Base-by-base conservation (phyloP, 2,888 invertebrate species). In the Gymnocheta viridis region DNA sequence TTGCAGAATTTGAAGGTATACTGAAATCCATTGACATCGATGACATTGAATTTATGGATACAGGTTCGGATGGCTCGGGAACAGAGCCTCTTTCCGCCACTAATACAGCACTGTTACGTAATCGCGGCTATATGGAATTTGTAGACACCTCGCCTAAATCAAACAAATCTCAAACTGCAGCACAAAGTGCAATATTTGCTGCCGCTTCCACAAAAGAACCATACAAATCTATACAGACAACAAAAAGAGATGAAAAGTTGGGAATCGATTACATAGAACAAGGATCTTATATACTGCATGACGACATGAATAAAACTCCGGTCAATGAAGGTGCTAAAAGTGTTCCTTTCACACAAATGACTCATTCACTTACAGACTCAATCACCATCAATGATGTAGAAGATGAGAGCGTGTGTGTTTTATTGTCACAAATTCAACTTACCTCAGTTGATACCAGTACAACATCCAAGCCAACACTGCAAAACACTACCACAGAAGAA, bases 1-100 rank as follows among this genome's bases (percentile, higher is more conserved):
- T 90, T 7, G 89, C 87, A 2, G 87, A 91, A 41, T 91, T 92
- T 78, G 92, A 91, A 44, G 92, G 92, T 29, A 92, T 92, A 54
- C 85, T 92, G 6, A 91, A 90, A 81, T 89, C 91, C 80, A 89
- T 94, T 81, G 95, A 96, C 67, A 93, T 95, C 58, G 96, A 96
- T 86, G 95, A 96, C 88, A 95, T 97, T 86, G 96, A 96, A 89
- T 97, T 96, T 89, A 97, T 96, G 93, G 97, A 97, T 89, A 96
- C 96, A 0, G 96, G 96, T 0, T 96, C 96, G 0, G 96, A 96
- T 88, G 96, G 96, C n/a, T 94, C 95, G 22, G 94, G 95, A 17
- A 93, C 95, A 4, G 96, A 95, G 87, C 94, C 93, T 14, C 92
- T 93, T 41, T 93, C 93, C 9, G 93, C 94, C 4, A 92, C 93